A percentile compares a stretch with the other conserved stretches of the same genome.
Conservation (phyloP, 2,888 invertebrate species). For the Cactoblastis cactorum region DNA sequence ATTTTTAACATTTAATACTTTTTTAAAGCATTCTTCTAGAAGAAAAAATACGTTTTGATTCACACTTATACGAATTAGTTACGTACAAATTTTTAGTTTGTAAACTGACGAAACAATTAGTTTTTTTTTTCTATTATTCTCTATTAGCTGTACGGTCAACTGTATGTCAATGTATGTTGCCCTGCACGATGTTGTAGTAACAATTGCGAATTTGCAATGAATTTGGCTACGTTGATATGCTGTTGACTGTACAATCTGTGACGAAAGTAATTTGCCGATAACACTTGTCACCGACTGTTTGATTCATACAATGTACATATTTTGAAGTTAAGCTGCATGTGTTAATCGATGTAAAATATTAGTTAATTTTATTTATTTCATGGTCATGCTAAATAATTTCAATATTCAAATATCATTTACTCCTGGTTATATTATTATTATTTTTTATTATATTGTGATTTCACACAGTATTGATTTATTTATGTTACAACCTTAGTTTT, state of each 20-base stretch:
- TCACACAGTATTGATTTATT: slow-evolving; percentile 13
- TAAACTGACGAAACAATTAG: no score
- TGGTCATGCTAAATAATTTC: neutral
- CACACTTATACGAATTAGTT: no score
- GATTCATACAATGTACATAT: neutral
- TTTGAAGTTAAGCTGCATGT: neutral
- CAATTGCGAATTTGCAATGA: neutral
- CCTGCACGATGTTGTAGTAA: no score
- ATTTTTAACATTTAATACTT: no score
- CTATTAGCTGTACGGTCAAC: no score
- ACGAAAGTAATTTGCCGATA: neutral
- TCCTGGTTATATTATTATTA: neutral
- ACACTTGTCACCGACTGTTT: neutral
- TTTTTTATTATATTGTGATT: slow-evolving; percentile 4
- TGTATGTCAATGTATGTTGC: no score
- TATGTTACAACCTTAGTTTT: slow-evolving; percentile 2
- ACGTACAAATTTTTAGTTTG: no score
- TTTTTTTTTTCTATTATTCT: no score
- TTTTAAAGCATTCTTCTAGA: no score
- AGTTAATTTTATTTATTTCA: neutral
- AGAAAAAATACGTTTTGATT: no score
- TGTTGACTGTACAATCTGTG: no score
- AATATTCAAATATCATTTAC: neutral
- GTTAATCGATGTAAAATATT: neutral
- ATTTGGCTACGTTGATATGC: neutral